A percentile compares a stretch with the other conserved stretches of the same genome.
These are phyloP conservation scores for Heterotilapia buettikoferi DNA, from an alignment of 2,113 vertebrate species.

Conservation along the genomic window DNA sequence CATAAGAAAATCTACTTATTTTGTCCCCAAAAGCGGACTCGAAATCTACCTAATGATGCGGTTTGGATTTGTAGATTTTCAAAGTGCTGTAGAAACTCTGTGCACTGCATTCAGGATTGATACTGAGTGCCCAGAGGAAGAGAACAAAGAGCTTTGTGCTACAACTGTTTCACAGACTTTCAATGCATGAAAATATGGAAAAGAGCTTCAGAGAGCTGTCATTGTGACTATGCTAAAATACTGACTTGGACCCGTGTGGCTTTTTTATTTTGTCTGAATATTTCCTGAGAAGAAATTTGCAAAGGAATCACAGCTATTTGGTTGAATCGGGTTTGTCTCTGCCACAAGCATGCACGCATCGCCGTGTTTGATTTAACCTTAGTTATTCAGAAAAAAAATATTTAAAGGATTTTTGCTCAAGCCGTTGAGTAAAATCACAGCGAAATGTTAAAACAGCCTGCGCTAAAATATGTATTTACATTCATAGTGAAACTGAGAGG, in stretches of 20 bases:
- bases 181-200: slow-evolving; percentile 36
- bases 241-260: not conserved
- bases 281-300: not conserved
- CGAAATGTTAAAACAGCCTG: not conserved
- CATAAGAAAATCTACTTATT: not conserved
- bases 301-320: not conserved
- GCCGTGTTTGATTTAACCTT: not conserved
- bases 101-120: slow-evolving; percentile 46
- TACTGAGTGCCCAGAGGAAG: slow-evolving; percentile 36
- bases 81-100: slow-evolving; percentile 33
- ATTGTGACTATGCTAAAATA: not conserved
- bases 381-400: not conserved
- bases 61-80: slow-evolving; percentile 58
- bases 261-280: not conserved
- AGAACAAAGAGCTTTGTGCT: slow-evolving; percentile 20
- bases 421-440: not conserved
- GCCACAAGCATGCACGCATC: not conserved
- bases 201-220: slow-evolving; percentile 13
- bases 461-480: not conserved
- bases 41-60: slow-evolving; percentile 43
- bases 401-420: not conserved
- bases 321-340: not conserved
- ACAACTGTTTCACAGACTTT: slow-evolving; percentile 35
- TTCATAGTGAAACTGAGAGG: not conserved
- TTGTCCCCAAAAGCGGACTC: slow-evolving; percentile 2